phyloP scores from a whole-genome alignment of 2,888 invertebrate genomes.

The Horisme vitalbata region DNA sequence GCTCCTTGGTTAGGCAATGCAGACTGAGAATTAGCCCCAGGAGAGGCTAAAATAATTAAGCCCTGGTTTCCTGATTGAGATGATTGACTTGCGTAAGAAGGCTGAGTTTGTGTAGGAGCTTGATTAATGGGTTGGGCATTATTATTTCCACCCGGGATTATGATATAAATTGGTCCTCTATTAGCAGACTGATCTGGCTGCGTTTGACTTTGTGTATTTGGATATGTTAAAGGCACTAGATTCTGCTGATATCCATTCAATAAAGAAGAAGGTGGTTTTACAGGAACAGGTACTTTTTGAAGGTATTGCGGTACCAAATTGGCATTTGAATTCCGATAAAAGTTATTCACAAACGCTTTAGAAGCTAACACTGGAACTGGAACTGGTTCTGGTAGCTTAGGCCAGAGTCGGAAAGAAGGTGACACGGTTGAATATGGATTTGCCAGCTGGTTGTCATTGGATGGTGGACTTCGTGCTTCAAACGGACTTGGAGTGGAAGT shows the following conservation, averaged over 20 bases:
- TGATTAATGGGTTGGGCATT: slow-evolving; percentile 7
- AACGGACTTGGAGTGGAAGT: slow-evolving; percentile 26
- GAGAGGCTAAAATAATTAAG: slow-evolving; percentile 3
- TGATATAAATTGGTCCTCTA: slow-evolving; percentile 13
- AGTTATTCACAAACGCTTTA: slow-evolving; percentile 11
- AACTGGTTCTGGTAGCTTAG: slow-evolving; percentile 22
- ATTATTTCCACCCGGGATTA: slow-evolving; percentile 7
- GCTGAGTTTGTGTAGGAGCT: not conserved
- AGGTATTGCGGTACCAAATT: slow-evolving; percentile 10
- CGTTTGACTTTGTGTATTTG: slow-evolving; percentile 5
- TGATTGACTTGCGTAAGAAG: slow-evolving; percentile 9
- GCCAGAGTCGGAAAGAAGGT: slow-evolving; percentile 21
- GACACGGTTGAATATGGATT: slow-evolving; percentile 9
- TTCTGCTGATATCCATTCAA: slow-evolving; percentile 15
- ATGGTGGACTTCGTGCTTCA: not conserved
- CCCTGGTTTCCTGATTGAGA: slow-evolving; percentile 10
- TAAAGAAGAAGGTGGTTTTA: slow-evolving; percentile 5
- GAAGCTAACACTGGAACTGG: slow-evolving; percentile 24
- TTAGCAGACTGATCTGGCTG: slow-evolving; percentile 6
- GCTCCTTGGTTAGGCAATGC: not conserved
- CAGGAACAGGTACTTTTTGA: slow-evolving; percentile 14
- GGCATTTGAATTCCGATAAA: slow-evolving; percentile 15
- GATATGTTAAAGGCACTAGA: not conserved
- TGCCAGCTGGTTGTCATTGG: not conserved
- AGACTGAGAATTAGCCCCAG: slow-evolving; percentile 4